Evolutionary conservation across 2,888 invertebrate genomes (phyloP).

Genomic region (Brachyptera putata): DNA sequence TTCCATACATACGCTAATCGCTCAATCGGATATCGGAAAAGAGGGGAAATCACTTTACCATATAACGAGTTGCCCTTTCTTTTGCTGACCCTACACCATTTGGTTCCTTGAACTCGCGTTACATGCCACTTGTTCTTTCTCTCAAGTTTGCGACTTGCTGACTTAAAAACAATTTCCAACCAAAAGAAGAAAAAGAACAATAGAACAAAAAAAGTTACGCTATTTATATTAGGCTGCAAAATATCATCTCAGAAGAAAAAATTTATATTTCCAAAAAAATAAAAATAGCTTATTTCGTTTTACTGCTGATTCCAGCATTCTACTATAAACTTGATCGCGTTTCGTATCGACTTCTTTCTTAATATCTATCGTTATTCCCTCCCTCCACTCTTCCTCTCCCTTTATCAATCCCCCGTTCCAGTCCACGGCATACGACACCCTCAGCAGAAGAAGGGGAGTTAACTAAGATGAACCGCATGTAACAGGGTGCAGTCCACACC

Average conservation of each 20-base stretch:
- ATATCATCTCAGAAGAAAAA: constrained; percentile 8
- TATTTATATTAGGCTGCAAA: neutral
- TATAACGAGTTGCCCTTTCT: constrained; percentile 5
- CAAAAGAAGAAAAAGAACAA: too few relatives aligned
- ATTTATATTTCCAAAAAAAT: neutral
- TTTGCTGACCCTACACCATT: neutral
- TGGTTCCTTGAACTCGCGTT: neutral
- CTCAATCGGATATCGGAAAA: constrained; percentile 12
- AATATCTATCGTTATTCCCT: neutral
- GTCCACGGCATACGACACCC: constrained; percentile 29
- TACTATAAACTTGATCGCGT: neutral
- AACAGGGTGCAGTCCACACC: too few relatives aligned
- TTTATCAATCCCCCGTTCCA: constrained; percentile 34
- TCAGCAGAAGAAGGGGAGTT: constrained; percentile 19
- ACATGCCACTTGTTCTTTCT: neutral
- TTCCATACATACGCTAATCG: constrained; percentile 4
- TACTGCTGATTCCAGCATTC: neutral
- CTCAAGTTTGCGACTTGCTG: constrained; percentile 6
- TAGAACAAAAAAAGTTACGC: too few relatives aligned
- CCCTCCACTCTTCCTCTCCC: constrained; percentile 7
- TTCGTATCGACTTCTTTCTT: neutral
- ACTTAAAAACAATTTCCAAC: constrained; percentile 11
- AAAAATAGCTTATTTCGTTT: neutral
- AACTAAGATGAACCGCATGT: too few relatives aligned
- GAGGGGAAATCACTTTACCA: constrained; percentile 10